Evolutionary conservation across 1,140 invertebrate genomes (phyloP).

Genomic region (Grapholita molesta): DNA sequence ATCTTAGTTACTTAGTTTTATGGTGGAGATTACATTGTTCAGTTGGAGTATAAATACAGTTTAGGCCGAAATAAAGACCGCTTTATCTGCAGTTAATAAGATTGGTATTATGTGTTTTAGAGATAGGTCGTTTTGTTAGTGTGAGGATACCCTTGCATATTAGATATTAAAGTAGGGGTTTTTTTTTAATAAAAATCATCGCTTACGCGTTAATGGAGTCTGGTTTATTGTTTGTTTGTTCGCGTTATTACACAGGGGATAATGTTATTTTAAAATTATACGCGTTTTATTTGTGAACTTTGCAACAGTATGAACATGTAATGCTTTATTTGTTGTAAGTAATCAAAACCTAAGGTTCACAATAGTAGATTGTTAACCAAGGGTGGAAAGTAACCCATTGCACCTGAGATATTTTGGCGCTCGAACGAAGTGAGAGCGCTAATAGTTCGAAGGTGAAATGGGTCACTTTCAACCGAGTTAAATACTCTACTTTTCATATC

Average conservation of each 20-base stretch:
- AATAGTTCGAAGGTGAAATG: no score
- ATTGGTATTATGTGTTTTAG: conserved; percentile 20
- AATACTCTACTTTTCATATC: no score
- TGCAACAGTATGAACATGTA: neutral
- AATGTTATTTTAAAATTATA: conserved; percentile 19
- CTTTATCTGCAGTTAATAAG: neutral
- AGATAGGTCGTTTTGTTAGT: conserved; percentile 16
- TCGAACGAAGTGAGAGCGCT: no score
- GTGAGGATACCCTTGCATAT: conserved; percentile 46
- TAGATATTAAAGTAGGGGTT: conserved; percentile 57
- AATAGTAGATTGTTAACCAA: no score
- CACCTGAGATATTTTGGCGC: no score
- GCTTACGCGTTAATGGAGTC: conserved; percentile 57
- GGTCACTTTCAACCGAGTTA: no score
- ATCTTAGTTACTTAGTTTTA: conserved; percentile 9
- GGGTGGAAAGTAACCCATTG: no score
- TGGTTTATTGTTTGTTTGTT: conserved; percentile 49
- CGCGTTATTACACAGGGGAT: conserved; percentile 3
- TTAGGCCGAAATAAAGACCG: neutral
- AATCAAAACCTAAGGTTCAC: no score
- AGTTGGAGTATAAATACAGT: neutral
- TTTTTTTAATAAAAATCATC: conserved; percentile 71
- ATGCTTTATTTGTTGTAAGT: neutral
- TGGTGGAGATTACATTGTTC: conserved; percentile 10
- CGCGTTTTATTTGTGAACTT: neutral